Conservation (phyloP, 2,797 vertebrate genomes). For the Gadopsis bispinosus region DNA sequence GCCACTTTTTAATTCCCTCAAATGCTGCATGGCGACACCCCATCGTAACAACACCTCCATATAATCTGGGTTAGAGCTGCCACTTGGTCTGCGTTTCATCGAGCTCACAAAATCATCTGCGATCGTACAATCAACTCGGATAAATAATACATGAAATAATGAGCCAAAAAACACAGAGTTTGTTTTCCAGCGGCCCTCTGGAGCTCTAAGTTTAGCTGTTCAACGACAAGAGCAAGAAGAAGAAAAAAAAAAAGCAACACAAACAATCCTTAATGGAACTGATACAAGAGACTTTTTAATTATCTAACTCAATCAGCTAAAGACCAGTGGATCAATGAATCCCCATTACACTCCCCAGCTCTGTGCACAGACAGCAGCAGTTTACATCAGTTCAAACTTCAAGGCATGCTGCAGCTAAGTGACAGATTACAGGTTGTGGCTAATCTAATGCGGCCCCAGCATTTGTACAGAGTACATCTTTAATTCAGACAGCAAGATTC, state of each 20-base stretch:
- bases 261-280: slow-evolving; percentile 89
- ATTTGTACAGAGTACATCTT: slow-evolving; percentile 83
- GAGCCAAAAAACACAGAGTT: slow-evolving; percentile 34
- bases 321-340: slow-evolving; percentile 88
- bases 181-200: slow-evolving; percentile 52
- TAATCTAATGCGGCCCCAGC: slow-evolving; percentile 84
- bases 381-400: slow-evolving; percentile 84
- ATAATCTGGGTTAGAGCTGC: slow-evolving; percentile 33
- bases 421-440: slow-evolving; percentile 87
- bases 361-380: slow-evolving; percentile 78
- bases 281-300: slow-evolving; percentile 90
- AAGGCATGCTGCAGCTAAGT: slow-evolving; percentile 81
- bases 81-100: slow-evolving; percentile 20
- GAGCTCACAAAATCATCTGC: slow-evolving; percentile 18
- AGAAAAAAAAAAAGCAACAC: slow-evolving; percentile 72
- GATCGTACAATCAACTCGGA: slow-evolving; percentile 16
- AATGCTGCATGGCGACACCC: slow-evolving; percentile 19
- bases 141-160: slow-evolving; percentile 49
- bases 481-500: slow-evolving; percentile 83
- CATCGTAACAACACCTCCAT: slow-evolving; percentile 4
- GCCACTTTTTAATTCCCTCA: slow-evolving; percentile 35
- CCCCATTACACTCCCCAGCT: slow-evolving; percentile 84
- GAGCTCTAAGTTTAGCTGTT: slow-evolving; percentile 69
- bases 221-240: slow-evolving; percentile 71
- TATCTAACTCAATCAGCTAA: slow-evolving; percentile 90